These are phyloP conservation scores for Pseudomugil tenellus DNA, from an alignment of 2,797 vertebrate species.

Conservation along the genomic window DNA sequence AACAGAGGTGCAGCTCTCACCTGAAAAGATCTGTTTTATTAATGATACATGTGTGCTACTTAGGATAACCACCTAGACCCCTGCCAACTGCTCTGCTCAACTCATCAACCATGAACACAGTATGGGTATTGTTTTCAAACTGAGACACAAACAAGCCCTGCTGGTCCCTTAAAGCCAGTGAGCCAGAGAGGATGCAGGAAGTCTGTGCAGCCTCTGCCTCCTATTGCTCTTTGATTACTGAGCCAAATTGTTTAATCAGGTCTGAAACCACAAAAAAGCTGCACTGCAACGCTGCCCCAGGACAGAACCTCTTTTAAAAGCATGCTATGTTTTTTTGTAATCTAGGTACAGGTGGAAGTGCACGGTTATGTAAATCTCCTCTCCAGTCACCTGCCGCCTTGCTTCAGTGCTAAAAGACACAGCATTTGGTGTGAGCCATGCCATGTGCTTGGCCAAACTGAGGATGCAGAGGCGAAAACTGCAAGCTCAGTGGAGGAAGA, in stretches of 20 bases:
- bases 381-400: conserved; percentile 31
- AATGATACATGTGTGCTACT: conserved; percentile 10
- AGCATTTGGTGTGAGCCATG: conserved; percentile 46
- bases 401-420: conserved; percentile 53
- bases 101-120: conserved; percentile 50
- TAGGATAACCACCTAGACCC: background rate
- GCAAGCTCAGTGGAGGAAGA: conserved; percentile 29
- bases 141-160: conserved; percentile 62
- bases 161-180: conserved; percentile 46
- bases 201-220: conserved; percentile 59
- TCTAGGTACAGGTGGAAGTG: conserved; percentile 60
- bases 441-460: conserved; percentile 31
- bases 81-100: conserved; percentile 38
- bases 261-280: conserved; percentile 76
- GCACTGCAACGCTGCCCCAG: conserved; percentile 57
- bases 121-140: conserved; percentile 68
- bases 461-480: conserved; percentile 26
- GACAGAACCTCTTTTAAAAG: conserved; percentile 59
- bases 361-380: conserved; percentile 52
- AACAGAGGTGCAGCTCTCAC: background rate
- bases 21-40: conserved; percentile 7
- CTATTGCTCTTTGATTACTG: conserved; percentile 73
- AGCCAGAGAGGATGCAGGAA: conserved; percentile 65
- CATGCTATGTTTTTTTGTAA: conserved; percentile 29
- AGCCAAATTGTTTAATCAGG: conserved; percentile 79